phyloP scores from a whole-genome alignment of 2,113 vertebrate species.

The Garra rufa region DNA sequence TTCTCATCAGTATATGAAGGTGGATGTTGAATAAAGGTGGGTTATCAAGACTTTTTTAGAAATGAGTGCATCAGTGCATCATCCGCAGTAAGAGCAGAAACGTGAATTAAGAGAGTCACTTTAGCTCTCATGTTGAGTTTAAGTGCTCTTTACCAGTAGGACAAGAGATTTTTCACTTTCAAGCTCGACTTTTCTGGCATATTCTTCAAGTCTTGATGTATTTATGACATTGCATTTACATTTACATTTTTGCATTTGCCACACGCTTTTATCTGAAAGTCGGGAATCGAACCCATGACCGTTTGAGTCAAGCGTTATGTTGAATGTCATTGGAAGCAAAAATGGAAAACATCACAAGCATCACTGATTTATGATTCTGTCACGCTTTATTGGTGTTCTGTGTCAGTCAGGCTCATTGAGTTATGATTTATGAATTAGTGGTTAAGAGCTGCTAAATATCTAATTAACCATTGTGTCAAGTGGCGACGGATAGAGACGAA shows the following conservation, averaged over 20 bases:
- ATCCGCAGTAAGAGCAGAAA: neutral
- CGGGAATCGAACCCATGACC: neutral
- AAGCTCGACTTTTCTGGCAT: neutral
- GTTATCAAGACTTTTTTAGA: neutral
- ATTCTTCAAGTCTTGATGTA: neutral
- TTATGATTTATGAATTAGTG: constrained; percentile 29
- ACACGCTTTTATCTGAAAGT: neutral
- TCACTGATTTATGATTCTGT: constrained; percentile 36
- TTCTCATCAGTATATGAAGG: neutral
- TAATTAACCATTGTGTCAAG: constrained; percentile 15
- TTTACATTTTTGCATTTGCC: neutral
- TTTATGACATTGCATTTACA: neutral
- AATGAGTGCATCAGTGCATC: neutral
- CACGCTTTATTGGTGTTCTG: constrained; percentile 36
- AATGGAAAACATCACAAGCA: neutral
- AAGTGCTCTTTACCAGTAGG: neutral
- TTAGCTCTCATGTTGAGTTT: neutral
- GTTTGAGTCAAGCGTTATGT: neutral
- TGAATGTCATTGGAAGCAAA: neutral
- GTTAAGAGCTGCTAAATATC: neutral
- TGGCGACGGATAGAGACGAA: neutral
- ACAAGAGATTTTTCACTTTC: neutral
- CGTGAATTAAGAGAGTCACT: neutral
- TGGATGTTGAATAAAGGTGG: neutral
- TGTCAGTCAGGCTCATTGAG: constrained; percentile 37